Conservation (phyloP, 2,797 vertebrate species). For the Gymnoscopelus braueri region DNA sequence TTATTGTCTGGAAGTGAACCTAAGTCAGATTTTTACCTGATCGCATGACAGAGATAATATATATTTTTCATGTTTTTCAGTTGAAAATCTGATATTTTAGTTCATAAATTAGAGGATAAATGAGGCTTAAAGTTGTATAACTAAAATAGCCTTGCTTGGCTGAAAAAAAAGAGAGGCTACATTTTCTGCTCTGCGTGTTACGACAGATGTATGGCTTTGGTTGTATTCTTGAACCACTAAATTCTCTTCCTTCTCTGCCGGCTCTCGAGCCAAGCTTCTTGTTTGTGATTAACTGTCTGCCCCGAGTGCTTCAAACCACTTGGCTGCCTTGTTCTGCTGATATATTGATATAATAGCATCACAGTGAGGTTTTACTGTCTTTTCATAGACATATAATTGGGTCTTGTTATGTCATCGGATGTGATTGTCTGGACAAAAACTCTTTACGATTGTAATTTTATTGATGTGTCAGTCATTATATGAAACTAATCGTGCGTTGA, state of each 20-base stretch:
- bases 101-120: no score
- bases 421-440: no score
- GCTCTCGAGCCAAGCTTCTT: slow-evolving; percentile 21
- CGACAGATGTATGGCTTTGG: slow-evolving; percentile 26
- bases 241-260: slow-evolving; percentile 18
- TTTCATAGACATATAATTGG: no score
- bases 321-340: background rate
- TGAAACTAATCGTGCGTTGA: no score
- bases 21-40: background rate
- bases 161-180: slow-evolving; percentile 1
- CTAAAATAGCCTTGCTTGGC: background rate
- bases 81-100: no score
- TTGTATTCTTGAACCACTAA: slow-evolving; percentile 27
- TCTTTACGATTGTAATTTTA: no score
- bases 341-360: background rate
- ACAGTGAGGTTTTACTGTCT: background rate
- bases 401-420: no score
- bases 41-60: no score
- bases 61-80: no score
- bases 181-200: slow-evolving; percentile 25
- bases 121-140: no score
- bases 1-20: slow-evolving; percentile 9
- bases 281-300: slow-evolving; percentile 26
- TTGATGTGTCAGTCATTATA: no score
- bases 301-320: slow-evolving; percentile 4